A percentile compares a stretch with the other conserved stretches of the same genome.
These are phyloP conservation scores for Danio jaintianensis DNA, from an alignment of 2,797 vertebrate species.

Conservation along the genomic window DNA sequence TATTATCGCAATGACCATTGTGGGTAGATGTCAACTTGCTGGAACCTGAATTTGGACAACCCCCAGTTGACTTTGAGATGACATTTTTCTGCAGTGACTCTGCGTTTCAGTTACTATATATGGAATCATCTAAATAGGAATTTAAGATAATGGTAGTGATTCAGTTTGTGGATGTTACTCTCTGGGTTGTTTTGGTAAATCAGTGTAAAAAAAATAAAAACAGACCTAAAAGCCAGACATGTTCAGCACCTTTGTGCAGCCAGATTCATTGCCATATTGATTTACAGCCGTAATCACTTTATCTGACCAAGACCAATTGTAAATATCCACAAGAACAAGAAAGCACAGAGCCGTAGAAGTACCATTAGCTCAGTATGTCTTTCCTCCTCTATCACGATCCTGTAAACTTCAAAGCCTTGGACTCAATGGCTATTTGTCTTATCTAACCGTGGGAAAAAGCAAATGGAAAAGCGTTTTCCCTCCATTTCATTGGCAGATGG, in stretches of 20 bases:
- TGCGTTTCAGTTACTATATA: background rate
- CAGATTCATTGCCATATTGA: slow-evolving; percentile 4
- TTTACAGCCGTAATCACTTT: slow-evolving; percentile 22
- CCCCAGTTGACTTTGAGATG: background rate
- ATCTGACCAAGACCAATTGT: slow-evolving; percentile 38
- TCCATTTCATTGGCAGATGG: slow-evolving; percentile 60
- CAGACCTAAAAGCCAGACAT: slow-evolving; percentile 1
- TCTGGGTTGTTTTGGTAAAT: background rate
- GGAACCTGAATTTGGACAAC: background rate
- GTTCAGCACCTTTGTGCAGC: background rate
- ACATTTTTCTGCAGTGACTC: background rate
- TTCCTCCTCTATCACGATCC: slow-evolving; percentile 59
- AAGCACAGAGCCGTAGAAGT: slow-evolving; percentile 25
- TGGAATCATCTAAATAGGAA: background rate
- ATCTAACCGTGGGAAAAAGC: slow-evolving; percentile 71
- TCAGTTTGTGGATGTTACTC: background rate
- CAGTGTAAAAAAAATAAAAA: background rate
- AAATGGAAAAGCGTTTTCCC: slow-evolving; percentile 69
- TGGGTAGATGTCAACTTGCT: background rate
- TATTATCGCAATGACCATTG: background rate
- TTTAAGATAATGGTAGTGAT: background rate
- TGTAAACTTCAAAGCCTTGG: slow-evolving; percentile 60
- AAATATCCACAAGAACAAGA: slow-evolving; percentile 19
- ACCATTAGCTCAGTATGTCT: slow-evolving; percentile 48
- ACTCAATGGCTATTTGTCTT: slow-evolving; percentile 58